A percentile compares a stretch with the other conserved stretches of the same genome.
Evolutionary conservation across 2,888 invertebrate genomes (phyloP).

Genomic region (Teleogryllus oceanicus): DNA sequence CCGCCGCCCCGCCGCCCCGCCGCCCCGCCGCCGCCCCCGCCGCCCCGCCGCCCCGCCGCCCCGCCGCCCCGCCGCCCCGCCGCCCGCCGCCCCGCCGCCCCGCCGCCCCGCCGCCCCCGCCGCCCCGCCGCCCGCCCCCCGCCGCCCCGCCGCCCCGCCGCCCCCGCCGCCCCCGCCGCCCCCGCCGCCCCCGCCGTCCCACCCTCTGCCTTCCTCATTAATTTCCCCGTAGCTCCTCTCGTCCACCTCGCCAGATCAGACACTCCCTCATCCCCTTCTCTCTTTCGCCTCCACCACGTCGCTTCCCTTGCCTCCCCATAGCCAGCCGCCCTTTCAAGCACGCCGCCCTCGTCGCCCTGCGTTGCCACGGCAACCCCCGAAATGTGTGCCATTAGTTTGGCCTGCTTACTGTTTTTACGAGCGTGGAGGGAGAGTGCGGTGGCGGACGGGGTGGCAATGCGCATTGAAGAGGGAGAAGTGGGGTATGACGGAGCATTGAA

Average conservation of each 20-base stretch:
- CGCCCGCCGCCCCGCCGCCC: no score
- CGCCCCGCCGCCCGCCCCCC: no score
- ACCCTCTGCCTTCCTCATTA: neutral
- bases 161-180: no score
- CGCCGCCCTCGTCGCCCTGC: neutral
- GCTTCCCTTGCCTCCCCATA: neutral
- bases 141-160: no score
- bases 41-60: neutral
- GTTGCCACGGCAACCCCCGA: neutral
- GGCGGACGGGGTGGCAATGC: neutral
- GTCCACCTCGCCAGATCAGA: neutral
- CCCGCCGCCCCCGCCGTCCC: no score
- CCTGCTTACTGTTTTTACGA: constrained; percentile 10
- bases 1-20: neutral
- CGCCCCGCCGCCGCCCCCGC: neutral
- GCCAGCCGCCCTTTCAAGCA: neutral
- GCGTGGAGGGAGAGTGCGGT: neutral
- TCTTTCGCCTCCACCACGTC: neutral
- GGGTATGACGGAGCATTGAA: neutral
- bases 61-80: neutral
- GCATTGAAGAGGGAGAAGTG: neutral
- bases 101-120: no score
- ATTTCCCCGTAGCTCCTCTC: neutral
- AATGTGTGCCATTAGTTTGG: constrained; percentile 18
- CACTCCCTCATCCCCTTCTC: neutral